Conservation (phyloP, 1,140 invertebrate genomes). For the Diorhabda sublineata region DNA sequence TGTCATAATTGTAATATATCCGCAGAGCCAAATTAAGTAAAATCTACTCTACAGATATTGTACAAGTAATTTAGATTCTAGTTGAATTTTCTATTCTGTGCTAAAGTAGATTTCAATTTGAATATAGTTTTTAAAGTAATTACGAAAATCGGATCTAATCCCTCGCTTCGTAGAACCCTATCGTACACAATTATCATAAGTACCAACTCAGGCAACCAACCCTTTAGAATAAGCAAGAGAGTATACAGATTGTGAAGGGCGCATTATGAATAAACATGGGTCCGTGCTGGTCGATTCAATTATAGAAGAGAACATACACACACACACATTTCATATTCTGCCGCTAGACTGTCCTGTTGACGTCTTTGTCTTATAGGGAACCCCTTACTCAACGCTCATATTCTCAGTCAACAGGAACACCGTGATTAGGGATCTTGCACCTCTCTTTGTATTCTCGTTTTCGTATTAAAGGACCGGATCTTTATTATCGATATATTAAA, state of each 20-base stretch:
- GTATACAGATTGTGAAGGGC: constrained; percentile 1
- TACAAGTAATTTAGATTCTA: too few species aligned
- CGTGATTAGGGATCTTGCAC: not conserved
- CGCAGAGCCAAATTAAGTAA: too few species aligned
- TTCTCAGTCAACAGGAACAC: not conserved
- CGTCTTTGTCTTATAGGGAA: not conserved
- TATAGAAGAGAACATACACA: not conserved
- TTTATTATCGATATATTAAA: not conserved
- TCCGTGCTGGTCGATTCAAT: constrained; percentile 1
- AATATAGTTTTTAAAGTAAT: constrained; percentile 1
- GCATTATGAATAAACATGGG: constrained; percentile 2
- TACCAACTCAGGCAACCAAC: constrained; percentile 1
- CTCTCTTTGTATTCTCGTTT: constrained; percentile 2
- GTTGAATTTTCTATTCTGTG: too few species aligned
- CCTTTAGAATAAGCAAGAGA: not conserved
- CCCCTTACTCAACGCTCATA: constrained; percentile 1
- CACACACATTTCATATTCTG: not conserved
- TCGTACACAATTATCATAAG: constrained; percentile 2
- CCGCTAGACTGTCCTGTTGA: not conserved
- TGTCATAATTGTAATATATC: too few species aligned
- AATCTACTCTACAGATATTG: too few species aligned
- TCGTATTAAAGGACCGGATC: not conserved
- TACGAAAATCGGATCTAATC: not conserved
- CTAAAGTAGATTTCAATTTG: not conserved
- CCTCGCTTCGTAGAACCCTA: not conserved